Conservation (phyloP, 2,888 invertebrate species). For the Scrobipalpa costella region DNA sequence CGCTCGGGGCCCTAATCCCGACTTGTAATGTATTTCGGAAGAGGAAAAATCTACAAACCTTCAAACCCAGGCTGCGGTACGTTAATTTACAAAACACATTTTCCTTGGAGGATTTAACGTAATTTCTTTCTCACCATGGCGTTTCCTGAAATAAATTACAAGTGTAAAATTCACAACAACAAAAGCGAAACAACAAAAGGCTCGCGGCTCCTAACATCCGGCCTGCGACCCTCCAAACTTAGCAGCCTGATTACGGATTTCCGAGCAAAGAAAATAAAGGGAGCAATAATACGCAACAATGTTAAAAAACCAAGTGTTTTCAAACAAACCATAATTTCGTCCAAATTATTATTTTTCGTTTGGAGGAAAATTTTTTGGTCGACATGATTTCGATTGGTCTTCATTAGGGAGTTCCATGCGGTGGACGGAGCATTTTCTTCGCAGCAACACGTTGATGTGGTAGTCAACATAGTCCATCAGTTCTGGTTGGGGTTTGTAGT, state of each 20-base stretch:
- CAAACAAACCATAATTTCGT: conserved; percentile 54
- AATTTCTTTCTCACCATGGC: conserved; percentile 79
- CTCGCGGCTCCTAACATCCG: conserved; percentile 79
- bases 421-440: conserved; percentile 59
- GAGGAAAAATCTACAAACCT: conserved; percentile 47
- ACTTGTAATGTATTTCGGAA: conserved; percentile 27
- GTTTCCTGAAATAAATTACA: conserved; percentile 81
- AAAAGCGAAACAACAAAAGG: conserved; percentile 80
- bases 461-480: conserved; percentile 70
- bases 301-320: conserved; percentile 57
- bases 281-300: conserved; percentile 64
- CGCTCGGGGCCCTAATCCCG: conserved; percentile 17
- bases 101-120: conserved; percentile 76
- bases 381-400: background rate
- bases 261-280: conserved; percentile 74
- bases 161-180: conserved; percentile 81
- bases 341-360: conserved; percentile 25
- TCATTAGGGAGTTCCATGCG: conserved; percentile 46
- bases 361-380: conserved; percentile 29
- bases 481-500: conserved; percentile 69
- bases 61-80: conserved; percentile 63
- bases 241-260: conserved; percentile 80
- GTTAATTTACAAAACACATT: conserved; percentile 79
- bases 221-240: conserved; percentile 77
- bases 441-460: conserved; percentile 62